Percentiles rank a stretch among this genome's conserved stretches.
Conservation (phyloP, 2,797 vertebrate species). For the Helicolenus hilgendorfi region DNA sequence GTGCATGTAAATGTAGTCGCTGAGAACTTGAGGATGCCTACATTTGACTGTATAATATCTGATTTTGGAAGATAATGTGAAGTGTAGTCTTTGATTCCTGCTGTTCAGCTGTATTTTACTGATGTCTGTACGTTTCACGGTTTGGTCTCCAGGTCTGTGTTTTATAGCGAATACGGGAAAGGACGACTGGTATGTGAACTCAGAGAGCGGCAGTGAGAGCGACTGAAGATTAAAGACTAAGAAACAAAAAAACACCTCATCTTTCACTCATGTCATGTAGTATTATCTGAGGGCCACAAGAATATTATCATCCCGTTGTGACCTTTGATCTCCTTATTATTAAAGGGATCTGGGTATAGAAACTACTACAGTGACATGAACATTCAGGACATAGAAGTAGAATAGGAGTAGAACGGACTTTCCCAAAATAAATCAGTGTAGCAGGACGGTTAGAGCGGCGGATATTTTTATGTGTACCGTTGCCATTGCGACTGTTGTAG, state of each 20-base stretch:
- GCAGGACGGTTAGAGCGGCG: fast-evolving
- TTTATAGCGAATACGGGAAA: conserved; percentile 76
- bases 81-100: neutral
- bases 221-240: conserved; percentile 62
- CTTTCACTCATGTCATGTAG: neutral
- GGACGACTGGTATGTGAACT: conserved; percentile 49
- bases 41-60: no score
- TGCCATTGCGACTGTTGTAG: no score
- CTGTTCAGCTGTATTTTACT: neutral
- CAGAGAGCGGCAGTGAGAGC: conserved; percentile 74
- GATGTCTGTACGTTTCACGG: neutral
- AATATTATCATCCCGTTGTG: neutral
- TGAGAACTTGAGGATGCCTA: no score
- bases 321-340: neutral
- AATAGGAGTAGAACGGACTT: no score
- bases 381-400: neutral
- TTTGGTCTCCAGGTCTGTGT: conserved; percentile 49
- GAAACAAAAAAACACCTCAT: neutral
- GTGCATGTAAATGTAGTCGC: no score
- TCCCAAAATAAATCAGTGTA: fast-evolving
- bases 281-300: neutral
- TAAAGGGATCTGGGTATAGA: neutral
- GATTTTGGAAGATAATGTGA: neutral
- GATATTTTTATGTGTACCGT: no score
- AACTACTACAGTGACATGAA: neutral